Conservation (phyloP, 1,140 invertebrate species). For the Drosophila triauraria region DNA sequence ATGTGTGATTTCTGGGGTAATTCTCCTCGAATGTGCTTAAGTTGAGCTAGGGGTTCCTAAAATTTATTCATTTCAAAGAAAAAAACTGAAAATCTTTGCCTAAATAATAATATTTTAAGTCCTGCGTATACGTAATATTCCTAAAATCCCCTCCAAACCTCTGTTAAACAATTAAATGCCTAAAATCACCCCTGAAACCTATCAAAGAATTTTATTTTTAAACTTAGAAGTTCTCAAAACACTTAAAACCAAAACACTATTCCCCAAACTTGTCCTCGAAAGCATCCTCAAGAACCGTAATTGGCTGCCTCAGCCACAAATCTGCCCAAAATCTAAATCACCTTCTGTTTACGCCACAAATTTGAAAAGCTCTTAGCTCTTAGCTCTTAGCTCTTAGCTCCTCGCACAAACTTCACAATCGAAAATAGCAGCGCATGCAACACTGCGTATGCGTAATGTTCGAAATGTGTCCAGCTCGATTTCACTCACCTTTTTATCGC, state of each 20-base stretch:
- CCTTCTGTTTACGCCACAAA: slow-evolving; percentile 11
- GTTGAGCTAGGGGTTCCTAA: neutral
- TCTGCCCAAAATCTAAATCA: slow-evolving; percentile 13
- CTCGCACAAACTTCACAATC: neutral
- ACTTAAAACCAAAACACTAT: neutral
- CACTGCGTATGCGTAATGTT: slow-evolving; percentile 20
- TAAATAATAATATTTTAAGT: no score
- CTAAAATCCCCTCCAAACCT: neutral
- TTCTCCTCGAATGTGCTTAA: neutral
- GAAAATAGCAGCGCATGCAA: slow-evolving; percentile 3
- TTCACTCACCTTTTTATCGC: slow-evolving; percentile 58
- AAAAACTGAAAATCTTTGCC: no score
- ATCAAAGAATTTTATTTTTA: neutral
- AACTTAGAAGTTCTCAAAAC: neutral
- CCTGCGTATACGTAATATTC: slow-evolving; percentile 1
- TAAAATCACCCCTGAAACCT: neutral
- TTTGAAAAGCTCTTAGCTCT: slow-evolving; percentile 2
- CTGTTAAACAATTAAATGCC: neutral
- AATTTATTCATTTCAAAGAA: neutral
- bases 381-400: neutral
- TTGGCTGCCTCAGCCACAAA: slow-evolving; percentile 3
- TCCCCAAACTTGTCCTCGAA: slow-evolving; percentile 4
- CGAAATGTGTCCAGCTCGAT: slow-evolving; percentile 17
- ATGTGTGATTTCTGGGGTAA: neutral
- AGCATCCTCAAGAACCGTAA: no score